Conservation (phyloP, 2,888 invertebrate genomes). For the Celastrina argiolus region DNA sequence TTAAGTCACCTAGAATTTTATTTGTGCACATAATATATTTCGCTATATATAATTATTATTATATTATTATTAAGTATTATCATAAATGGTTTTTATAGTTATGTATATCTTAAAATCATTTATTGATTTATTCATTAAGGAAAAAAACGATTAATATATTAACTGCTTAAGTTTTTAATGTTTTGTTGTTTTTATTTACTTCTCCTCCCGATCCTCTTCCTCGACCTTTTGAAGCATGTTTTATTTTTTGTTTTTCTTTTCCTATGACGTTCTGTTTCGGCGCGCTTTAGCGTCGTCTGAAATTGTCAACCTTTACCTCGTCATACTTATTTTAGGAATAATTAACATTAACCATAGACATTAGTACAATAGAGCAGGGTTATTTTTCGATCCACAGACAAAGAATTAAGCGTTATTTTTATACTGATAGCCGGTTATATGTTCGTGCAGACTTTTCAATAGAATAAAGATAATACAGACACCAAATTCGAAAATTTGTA, state of each 20-base stretch:
- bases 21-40: conserved; percentile 79
- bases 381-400: conserved; percentile 77
- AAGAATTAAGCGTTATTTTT: conserved; percentile 75
- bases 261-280: conserved; percentile 47
- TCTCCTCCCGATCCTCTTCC: conserved; percentile 55
- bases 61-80: conserved; percentile 78
- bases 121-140: conserved; percentile 77
- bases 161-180: conserved; percentile 75
- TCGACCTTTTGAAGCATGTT: conserved; percentile 54
- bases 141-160: conserved; percentile 78
- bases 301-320: conserved; percentile 76
- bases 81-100: conserved; percentile 78
- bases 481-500: conserved; percentile 64
- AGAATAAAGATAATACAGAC: conserved; percentile 55
- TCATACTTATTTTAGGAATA: conserved; percentile 73
- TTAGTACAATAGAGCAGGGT: conserved; percentile 78
- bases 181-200: conserved; percentile 71
- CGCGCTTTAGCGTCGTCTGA: conserved; percentile 51
- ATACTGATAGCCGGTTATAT: conserved; percentile 75
- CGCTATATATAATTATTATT: conserved; percentile 78
- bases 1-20: conserved; percentile 79
- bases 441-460: conserved; percentile 71
- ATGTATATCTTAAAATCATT: conserved; percentile 78
- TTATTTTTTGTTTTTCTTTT: conserved; percentile 44
- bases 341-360: conserved; percentile 75